A percentile compares a stretch with the other conserved stretches of the same genome.
Evolutionary conservation across 2,797 vertebrate genomes (phyloP).

Genomic region (Poeciliopsis gracilis): DNA sequence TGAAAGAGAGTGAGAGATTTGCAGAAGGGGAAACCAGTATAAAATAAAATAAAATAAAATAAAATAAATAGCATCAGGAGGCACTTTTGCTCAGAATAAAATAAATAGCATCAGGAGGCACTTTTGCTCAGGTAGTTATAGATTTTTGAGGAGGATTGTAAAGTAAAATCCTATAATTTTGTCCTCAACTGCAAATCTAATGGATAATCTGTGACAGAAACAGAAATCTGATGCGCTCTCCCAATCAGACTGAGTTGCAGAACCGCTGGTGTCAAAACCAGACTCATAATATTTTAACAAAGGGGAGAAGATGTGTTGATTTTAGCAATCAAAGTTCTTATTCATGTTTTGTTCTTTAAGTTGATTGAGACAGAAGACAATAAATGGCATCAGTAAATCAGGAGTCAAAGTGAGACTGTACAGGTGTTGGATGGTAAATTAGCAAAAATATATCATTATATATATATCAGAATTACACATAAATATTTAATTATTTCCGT

Average conservation of each 20-base stretch:
- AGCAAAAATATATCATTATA: not conserved
- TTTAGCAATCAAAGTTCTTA: not conserved
- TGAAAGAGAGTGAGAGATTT: not conserved
- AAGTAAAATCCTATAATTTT: not conserved
- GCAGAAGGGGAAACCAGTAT: not conserved
- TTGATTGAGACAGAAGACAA: not conserved
- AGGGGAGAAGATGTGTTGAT: not conserved
- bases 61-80: not conserved
- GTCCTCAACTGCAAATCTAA: not conserved
- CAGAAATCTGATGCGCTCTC: no score
- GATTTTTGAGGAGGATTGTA: not conserved
- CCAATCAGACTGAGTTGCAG: not conserved
- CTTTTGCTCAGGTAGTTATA: not conserved
- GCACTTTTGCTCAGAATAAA: not conserved
- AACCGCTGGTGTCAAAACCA: not conserved
- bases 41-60: not conserved
- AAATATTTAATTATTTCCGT: fast-evolving
- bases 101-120: not conserved
- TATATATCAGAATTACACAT: no score
- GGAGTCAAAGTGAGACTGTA: not conserved
- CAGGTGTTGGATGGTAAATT: not conserved
- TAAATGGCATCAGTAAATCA: not conserved
- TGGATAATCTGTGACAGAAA: not conserved
- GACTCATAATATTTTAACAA: not conserved
- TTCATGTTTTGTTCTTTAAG: not conserved